Evolutionary conservation across 1,140 invertebrate genomes (phyloP).

Genomic region (Bombus affinis): DNA sequence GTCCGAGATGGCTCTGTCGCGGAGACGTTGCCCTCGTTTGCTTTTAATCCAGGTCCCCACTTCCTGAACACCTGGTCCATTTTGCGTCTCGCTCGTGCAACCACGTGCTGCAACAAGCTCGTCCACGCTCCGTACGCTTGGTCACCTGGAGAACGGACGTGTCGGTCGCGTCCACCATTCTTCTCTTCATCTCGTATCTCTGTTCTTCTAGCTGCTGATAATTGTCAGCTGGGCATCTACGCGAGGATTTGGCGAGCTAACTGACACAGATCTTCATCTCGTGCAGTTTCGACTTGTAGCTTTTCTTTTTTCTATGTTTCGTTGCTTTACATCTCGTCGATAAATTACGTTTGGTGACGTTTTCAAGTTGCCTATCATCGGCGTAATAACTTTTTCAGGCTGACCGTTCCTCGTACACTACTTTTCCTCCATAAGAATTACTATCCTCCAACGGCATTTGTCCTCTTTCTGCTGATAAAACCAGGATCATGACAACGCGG

Average conservation of each 20-base stretch:
- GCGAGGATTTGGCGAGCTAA: constrained; percentile 6
- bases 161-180: constrained; percentile 53
- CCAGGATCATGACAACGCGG: no score
- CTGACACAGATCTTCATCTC: constrained; percentile 16
- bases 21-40: constrained; percentile 82
- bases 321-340: no score
- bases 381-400: no score
- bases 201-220: constrained; percentile 39
- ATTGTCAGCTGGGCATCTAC: constrained; percentile 28
- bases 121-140: constrained; percentile 32
- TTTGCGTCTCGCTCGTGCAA: constrained; percentile 68
- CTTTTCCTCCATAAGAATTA: no score
- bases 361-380: no score
- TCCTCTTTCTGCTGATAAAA: no score
- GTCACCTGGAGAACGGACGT: constrained; percentile 62
- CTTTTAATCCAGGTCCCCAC: constrained; percentile 83
- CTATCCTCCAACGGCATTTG: no score
- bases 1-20: constrained; percentile 81
- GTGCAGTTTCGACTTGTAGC: neutral
- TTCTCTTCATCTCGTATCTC: constrained; percentile 48
- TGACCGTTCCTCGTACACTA: no score
- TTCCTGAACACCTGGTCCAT: constrained; percentile 74
- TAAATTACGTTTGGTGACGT: no score
- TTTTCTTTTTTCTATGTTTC: no score
- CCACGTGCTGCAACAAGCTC: constrained; percentile 17